These are phyloP conservation scores for Parthenolecanium corni DNA, from an alignment of 2,888 invertebrate species.

Conservation along the genomic window DNA sequence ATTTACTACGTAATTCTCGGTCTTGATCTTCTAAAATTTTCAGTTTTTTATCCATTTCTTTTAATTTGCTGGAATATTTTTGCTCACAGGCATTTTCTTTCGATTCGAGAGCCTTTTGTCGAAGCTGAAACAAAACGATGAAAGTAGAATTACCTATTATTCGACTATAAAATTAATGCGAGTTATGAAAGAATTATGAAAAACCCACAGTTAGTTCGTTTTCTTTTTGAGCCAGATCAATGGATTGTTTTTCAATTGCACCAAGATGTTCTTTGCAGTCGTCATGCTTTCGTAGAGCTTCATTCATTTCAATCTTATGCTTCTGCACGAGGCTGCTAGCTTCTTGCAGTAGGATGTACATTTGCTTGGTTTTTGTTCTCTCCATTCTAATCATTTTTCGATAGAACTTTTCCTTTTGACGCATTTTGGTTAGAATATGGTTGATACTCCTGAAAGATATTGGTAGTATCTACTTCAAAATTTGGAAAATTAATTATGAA, in stretches of 20 bases:
- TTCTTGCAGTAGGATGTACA: slow-evolving; percentile 11
- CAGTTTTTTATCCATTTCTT: slow-evolving; percentile 6
- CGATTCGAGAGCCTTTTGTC: background rate
- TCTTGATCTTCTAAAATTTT: background rate
- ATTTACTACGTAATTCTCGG: background rate
- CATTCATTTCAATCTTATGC: slow-evolving; percentile 5
- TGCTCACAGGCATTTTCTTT: slow-evolving; percentile 4
- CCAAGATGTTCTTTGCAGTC: background rate
- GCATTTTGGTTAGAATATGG: background rate
- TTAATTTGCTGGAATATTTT: background rate
- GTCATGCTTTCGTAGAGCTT: background rate
- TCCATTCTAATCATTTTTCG: background rate
- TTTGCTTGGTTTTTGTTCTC: slow-evolving; percentile 1
- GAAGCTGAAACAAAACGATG: background rate
- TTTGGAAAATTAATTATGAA: background rate
- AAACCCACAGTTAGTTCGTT: slow-evolving; percentile 5
- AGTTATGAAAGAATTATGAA: background rate
- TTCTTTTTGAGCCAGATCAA: slow-evolving; percentile 3
- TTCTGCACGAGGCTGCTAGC: slow-evolving; percentile 1
- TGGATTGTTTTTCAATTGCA: background rate
- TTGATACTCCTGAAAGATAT: background rate
- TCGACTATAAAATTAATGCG: background rate
- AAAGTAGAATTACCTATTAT: background rate
- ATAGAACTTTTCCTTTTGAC: slow-evolving; percentile 10
- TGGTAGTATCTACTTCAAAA: too few species aligned